Evolutionary conservation across 2,888 invertebrate genomes (phyloP).

Genomic region (Andrena flavipes): DNA sequence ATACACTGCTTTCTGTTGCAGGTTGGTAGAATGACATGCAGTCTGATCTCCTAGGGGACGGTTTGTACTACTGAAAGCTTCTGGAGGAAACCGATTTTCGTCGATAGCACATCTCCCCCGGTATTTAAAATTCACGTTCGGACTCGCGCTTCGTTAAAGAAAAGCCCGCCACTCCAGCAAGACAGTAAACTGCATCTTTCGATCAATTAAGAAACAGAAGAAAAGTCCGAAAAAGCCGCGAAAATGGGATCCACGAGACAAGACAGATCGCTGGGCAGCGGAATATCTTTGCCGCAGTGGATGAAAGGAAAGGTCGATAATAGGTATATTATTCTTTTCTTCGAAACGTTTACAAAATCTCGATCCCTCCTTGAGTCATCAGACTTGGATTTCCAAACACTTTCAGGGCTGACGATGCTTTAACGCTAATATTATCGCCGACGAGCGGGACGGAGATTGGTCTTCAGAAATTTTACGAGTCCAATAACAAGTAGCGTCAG

Average conservation of each 20-base stretch:
- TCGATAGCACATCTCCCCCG: not conserved
- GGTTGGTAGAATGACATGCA: constrained; percentile 65
- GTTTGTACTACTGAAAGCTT: not conserved
- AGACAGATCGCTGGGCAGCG: constrained; percentile 82
- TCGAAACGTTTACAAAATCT: not conserved
- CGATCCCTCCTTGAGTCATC: not conserved
- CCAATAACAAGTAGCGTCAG: not conserved
- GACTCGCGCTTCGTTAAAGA: not conserved
- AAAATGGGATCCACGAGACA: constrained; percentile 81
- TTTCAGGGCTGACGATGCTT: not conserved
- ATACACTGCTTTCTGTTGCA: constrained; percentile 39
- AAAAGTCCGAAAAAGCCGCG: not conserved
- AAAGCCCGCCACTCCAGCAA: not conserved
- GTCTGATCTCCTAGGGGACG: constrained; percentile 63
- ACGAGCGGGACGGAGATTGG: not conserved
- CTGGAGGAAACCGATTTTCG: not conserved
- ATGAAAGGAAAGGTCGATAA: constrained; percentile 89
- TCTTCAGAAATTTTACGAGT: not conserved
- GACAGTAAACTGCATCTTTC: not conserved
- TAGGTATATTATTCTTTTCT: constrained; percentile 81
- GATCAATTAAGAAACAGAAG: not conserved
- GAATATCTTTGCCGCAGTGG: constrained; percentile 90
- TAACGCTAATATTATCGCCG: not conserved
- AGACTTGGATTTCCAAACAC: not conserved
- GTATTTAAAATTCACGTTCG: not conserved